Evolutionary conservation across 1,140 invertebrate genomes (phyloP).

Genomic region (Ips typographus): DNA sequence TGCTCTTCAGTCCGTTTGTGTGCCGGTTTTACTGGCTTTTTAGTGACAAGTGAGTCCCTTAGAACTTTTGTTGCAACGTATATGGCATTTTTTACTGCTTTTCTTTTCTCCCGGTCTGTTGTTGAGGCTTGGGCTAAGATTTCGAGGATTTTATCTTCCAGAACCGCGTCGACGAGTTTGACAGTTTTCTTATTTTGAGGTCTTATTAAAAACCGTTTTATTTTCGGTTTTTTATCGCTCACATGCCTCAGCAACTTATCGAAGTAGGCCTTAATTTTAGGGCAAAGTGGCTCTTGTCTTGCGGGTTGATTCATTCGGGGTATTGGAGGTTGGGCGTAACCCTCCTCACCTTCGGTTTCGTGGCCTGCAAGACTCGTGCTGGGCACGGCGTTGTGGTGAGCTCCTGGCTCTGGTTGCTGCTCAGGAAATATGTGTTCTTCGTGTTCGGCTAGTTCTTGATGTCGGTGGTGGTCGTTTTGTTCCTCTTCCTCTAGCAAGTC

Average conservation of each 20-base stretch:
- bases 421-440: background rate
- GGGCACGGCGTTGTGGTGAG: background rate
- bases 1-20: background rate
- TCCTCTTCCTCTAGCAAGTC: background rate
- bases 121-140: too few species aligned
- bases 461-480: background rate
- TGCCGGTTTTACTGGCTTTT: too few species aligned
- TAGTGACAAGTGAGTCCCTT: too few species aligned
- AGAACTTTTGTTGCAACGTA: too few species aligned
- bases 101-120: too few species aligned
- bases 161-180: too few species aligned
- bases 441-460: slow-evolving; percentile 1
- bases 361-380: slow-evolving; percentile 3
- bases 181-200: too few species aligned
- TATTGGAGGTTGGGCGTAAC: background rate
- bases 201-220: background rate
- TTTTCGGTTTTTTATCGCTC: background rate
- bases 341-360: slow-evolving; percentile 2
- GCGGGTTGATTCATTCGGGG: background rate
- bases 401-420: background rate
- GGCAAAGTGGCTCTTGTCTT: slow-evolving; percentile 2
- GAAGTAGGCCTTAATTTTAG: background rate
- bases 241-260: background rate
- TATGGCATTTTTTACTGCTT: too few species aligned
- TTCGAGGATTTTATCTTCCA: too few species aligned